phyloP scores from a whole-genome alignment of 2,113 vertebrate genomes.

The Vireo altiloquus region DNA sequence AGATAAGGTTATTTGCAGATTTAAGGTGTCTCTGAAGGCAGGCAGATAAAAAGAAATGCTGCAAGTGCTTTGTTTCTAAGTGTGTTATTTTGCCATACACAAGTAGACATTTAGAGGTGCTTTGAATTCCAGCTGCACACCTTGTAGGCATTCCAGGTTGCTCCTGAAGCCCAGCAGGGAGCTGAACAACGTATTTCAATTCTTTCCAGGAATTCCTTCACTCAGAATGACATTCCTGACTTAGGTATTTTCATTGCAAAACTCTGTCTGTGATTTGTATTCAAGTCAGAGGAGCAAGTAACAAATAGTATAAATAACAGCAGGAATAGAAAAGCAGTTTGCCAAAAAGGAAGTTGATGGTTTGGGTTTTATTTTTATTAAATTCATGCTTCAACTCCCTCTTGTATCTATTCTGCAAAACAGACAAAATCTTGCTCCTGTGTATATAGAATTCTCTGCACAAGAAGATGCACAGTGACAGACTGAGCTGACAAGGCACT shows the following conservation, averaged over 20 bases:
- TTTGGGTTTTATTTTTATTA: neutral
- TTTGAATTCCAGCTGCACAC: neutral
- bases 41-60: neutral
- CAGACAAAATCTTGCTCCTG: neutral
- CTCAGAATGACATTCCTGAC: neutral
- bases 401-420: neutral
- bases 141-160: neutral
- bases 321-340: neutral
- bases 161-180: neutral
- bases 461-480: neutral
- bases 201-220: neutral
- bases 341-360: neutral
- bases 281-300: neutral
- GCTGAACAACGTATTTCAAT: neutral
- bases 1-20: neutral
- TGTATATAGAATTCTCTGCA: neutral
- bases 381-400: neutral
- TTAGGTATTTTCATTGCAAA: neutral
- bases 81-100: neutral
- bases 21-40: neutral
- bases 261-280: neutral
- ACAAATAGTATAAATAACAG: neutral
- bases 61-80: neutral
- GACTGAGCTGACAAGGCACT: neutral
- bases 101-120: neutral